Conservation (phyloP, 2,113 vertebrate genomes). For the Polypterus bichir region DNA sequence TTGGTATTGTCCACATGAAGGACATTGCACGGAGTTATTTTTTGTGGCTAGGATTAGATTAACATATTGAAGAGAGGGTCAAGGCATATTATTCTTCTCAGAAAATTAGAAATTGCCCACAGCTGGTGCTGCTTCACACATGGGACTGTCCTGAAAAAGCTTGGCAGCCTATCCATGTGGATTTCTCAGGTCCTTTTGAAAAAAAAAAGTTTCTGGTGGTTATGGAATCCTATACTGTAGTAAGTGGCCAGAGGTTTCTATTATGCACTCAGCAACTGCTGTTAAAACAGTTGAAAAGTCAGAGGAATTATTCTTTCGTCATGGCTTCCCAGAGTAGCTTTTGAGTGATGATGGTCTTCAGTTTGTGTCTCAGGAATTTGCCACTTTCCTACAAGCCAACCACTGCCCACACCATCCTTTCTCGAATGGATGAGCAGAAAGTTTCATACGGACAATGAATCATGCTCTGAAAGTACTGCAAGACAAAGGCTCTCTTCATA, state of each 20-base stretch:
- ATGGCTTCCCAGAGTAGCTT: conserved; percentile 7
- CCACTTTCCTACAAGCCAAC: conserved; percentile 10
- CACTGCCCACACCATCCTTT: too few species aligned
- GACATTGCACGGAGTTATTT: conserved; percentile 18
- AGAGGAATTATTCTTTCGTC: conserved; percentile 8
- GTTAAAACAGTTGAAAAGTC: conserved; percentile 13
- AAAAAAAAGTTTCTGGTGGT: neutral
- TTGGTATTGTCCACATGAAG: conserved; percentile 19
- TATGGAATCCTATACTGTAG: conserved; percentile 8
- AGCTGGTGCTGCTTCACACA: neutral
- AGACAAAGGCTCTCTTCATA: too few species aligned
- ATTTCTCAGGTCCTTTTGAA: conserved; percentile 13
- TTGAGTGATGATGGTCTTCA: conserved; percentile 6
- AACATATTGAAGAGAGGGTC: conserved; percentile 5
- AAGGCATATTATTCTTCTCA: conserved; percentile 10
- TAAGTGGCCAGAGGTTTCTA: conserved; percentile 10
- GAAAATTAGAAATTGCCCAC: conserved; percentile 4
- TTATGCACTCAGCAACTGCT: conserved; percentile 8
- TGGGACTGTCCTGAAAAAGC: conserved; percentile 9
- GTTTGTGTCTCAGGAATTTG: conserved; percentile 5
- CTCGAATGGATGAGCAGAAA: too few species aligned
- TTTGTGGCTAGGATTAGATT: conserved; percentile 12
- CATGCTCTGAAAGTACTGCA: too few species aligned
- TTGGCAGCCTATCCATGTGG: conserved; percentile 10
- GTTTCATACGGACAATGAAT: too few species aligned